Evolutionary conservation across 2,797 vertebrate genomes (phyloP), one percentile per base, ranked within the genome.

Genomic region (Anguilla anguilla): DNA sequence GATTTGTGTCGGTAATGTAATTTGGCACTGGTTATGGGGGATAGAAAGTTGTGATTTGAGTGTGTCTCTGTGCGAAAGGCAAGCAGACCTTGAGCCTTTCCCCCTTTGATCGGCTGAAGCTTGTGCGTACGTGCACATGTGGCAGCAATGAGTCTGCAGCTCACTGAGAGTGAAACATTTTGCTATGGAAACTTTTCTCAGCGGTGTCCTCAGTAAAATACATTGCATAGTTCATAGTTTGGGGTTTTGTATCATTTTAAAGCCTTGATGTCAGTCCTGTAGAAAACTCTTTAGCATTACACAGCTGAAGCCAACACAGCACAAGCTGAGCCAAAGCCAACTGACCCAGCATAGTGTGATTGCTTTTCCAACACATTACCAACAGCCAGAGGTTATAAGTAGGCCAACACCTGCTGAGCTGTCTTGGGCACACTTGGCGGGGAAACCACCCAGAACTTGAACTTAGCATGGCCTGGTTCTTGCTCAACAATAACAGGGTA

Each of bases 371-470:
- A 49, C 35, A 46, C 17, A 82, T 82, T 51, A 25, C 79, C 19
- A 3, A n/a, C 79, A 25, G 46, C 79, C 79, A 82, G 17, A 82
- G 43, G 17, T 51, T 82, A n/a, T 25, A 82, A 82, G 79, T 82
- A 49, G 79, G 79, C 79, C 79, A 82, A 51, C 79, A 51, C 43
- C 79, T 49, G 79, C 46, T 51, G 79, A 82, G 79, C 79, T 82
- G 22, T 25, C 22, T 25, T 25, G 43, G 79, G 79, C 11, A 22
- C 25, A 46, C 67, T 61, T 49, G 87, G 39, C 10, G 22, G 39
- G 67, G 72, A 69, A 85, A 89, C 64, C n/a, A 59, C 82, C 64
- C 17, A 74, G 53, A 22, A 82, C 82, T 85, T 85, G 74, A 82
- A 25, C 79, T 46, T 43, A 46, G 39, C 11, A 79, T 19, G 39